These are phyloP conservation scores for Chaitophorus viminalis DNA, from an alignment of 2,888 invertebrate species.

Conservation along the genomic window DNA sequence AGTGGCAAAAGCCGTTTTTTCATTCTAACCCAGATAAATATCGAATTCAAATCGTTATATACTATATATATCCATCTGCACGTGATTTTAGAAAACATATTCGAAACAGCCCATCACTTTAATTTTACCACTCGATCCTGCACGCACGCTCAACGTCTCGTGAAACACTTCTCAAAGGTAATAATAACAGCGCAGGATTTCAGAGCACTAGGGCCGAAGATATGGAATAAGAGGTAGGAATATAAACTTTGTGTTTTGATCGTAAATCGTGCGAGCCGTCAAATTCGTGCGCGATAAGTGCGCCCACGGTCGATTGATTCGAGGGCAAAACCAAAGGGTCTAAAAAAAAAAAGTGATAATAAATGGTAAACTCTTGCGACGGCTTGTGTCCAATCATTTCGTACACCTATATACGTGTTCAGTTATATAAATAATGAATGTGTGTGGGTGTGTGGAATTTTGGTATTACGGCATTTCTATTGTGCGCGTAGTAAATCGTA, in stretches of 20 bases:
- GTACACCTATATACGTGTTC: not conserved
- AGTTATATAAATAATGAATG: not conserved
- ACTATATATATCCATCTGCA: not conserved
- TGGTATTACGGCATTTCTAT: not conserved
- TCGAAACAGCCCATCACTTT: not conserved
- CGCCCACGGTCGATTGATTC: not conserved
- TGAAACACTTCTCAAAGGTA: not conserved
- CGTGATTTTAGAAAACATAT: not conserved
- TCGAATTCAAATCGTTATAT: not conserved
- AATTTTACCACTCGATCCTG: not conserved
- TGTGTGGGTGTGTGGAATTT: not conserved
- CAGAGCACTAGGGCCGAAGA: not conserved
- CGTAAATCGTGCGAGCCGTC: slow-evolving; percentile 27
- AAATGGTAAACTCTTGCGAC: not conserved
- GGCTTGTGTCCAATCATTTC: not conserved
- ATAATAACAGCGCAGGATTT: not conserved
- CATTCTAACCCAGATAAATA: not conserved
- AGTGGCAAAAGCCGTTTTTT: too few species aligned
- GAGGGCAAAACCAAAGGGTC: not conserved
- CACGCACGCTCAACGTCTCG: not conserved
- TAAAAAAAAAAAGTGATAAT: not conserved
- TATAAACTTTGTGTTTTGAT: not conserved
- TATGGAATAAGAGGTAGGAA: not conserved
- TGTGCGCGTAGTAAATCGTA: not conserved
- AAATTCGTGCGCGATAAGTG: not conserved